A percentile compares a stretch with the other conserved stretches of the same genome.
These are phyloP conservation scores for Halocynthia roretzi DNA, from an alignment of 23 tunicate genomes.

Conservation along the genomic window DNA sequence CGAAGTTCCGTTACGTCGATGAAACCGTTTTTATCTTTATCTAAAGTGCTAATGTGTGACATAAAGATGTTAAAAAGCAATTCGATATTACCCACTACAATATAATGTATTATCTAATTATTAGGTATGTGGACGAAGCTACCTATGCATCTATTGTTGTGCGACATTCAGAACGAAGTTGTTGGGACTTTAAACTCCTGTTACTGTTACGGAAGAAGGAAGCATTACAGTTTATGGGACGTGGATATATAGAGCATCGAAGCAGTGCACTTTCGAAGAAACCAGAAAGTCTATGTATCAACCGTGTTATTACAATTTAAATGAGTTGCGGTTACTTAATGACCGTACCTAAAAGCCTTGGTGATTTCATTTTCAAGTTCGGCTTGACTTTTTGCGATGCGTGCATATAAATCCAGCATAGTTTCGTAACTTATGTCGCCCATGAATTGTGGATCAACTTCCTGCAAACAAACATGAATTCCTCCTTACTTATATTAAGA, in stretches of 20 bases:
- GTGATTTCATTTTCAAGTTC: slow-evolving; percentile 26
- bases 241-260: background rate
- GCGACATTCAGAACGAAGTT: background rate
- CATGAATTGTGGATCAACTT: slow-evolving; percentile 29
- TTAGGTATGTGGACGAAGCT: background rate
- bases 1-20: slow-evolving; percentile 21
- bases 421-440: slow-evolving; percentile 29
- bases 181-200: background rate
- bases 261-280: background rate
- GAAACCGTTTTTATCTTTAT: slow-evolving; percentile 27
- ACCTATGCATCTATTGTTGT: background rate
- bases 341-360: slow-evolving; percentile 17
- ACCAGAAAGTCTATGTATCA: background rate
- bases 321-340: background rate
- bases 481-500: no score
- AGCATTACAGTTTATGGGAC: no score
- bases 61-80: no score
- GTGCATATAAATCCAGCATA: slow-evolving; percentile 23
- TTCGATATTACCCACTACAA: background rate
- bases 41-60: background rate
- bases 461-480: background rate
- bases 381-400: slow-evolving; percentile 6
- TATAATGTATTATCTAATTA: no score
- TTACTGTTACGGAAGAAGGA: no score
- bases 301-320: background rate